Evolutionary conservation across 2,797 vertebrate genomes (phyloP), one percentile per base, ranked within the genome.

Genomic region (Sebastes hopkinsi): DNA sequence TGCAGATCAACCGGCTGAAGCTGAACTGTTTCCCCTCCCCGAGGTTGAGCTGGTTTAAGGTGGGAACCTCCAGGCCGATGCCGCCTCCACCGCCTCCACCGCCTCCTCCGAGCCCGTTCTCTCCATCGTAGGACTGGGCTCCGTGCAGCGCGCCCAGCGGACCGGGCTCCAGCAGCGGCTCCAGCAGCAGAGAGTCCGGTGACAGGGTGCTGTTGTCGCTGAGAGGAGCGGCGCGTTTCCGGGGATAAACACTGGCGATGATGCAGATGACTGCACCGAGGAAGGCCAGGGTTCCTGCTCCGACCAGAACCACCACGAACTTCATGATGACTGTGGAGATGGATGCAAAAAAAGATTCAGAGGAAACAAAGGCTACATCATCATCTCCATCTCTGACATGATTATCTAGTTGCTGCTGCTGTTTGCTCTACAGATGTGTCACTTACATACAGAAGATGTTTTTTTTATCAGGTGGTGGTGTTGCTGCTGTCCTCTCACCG

Each of bases 221-320:
- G 32, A 93, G 78, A 56, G 92, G 83, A 54, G 80, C 84, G 65
- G 89, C 94, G 52, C 82, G 92, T 81, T 95, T 96, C 65, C 97
- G 97, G 29, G 97, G 97, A 88, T 98, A 97, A 88, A 99, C 97
- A 83, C 97, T 98, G 92, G 97, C 97, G 83, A 99, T 93, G 94
- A 99, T 98, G 96, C 97, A 98, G 92, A 99, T 97, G 91, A 98
- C 96, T 78, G 96, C 97, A 80, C 97, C 97, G 79, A 99, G 97
- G 93, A 99, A 97, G 89, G 97, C 98, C 94, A 99, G 94, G 86
- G 96, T 94, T 89, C 98, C 97, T 82, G 97, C 97, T 92, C 96
- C 97, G 88, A 98, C 96, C 36, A 99, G 94, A 74, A 99, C 96
- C 82, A 97, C 96, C 91, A 98, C 94, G 94, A 99, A 98, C 97